Conservation (phyloP, 1,140 invertebrate species). For the Cepaea nemoralis region DNA sequence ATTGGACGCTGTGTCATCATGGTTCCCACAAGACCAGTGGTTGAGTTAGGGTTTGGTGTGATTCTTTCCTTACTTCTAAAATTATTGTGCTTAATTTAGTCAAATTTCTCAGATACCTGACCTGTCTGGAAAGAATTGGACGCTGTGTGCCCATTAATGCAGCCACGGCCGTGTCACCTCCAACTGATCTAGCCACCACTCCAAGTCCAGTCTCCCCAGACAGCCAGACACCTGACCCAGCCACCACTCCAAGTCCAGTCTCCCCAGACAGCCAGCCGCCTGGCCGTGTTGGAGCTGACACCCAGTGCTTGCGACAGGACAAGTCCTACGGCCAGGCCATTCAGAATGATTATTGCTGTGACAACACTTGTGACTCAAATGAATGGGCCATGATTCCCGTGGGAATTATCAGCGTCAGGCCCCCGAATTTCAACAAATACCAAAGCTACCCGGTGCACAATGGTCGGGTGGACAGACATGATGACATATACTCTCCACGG, state of each 20-base stretch:
- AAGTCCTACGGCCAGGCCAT: too few species aligned
- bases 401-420: too few species aligned
- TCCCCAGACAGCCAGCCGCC: background rate
- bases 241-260: too few species aligned
- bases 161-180: background rate
- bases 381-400: too few species aligned
- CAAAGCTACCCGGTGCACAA: slow-evolving; percentile 57
- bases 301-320: background rate
- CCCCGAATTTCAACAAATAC: slow-evolving; percentile 52
- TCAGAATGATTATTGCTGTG: too few species aligned
- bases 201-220: too few species aligned
- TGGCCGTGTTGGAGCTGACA: too few species aligned
- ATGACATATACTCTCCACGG: too few species aligned
- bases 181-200: background rate
- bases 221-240: too few species aligned
- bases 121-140: slow-evolving; percentile 12
- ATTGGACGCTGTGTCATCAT: too few species aligned
- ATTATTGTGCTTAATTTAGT: background rate
- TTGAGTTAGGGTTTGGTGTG: background rate
- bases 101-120: slow-evolving; percentile 23
- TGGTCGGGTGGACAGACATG: too few species aligned
- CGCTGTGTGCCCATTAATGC: slow-evolving; percentile 34
- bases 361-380: too few species aligned
- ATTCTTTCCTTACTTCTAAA: background rate
- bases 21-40: background rate